These are phyloP conservation scores for Misgurnus anguillicaudatus DNA, from an alignment of 2,113 vertebrate species.

Conservation along the genomic window DNA sequence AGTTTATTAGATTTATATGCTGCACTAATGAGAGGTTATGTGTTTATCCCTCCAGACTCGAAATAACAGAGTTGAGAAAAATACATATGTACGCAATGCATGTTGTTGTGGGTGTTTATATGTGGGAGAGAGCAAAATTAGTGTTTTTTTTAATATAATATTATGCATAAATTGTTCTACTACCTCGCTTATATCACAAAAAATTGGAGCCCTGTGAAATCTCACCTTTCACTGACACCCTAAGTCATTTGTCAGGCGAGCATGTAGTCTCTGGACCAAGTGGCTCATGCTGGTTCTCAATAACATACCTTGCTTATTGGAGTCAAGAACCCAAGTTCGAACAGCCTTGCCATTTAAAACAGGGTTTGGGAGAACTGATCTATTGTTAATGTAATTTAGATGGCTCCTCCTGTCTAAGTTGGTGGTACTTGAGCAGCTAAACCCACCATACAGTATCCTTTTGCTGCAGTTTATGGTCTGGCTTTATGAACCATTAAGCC, in stretches of 20 bases:
- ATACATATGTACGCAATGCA: neutral
- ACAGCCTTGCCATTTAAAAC: too few species aligned
- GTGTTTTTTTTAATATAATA: constrained; percentile 14
- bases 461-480: too few species aligned
- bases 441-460: too few species aligned
- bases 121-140: constrained; percentile 9
- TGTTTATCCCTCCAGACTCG: neutral
- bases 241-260: too few species aligned
- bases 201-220: neutral
- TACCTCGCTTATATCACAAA: neutral
- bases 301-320: too few species aligned
- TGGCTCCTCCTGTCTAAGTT: too few species aligned
- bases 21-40: neutral
- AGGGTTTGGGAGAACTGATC: too few species aligned
- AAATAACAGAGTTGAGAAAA: neutral
- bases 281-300: too few species aligned
- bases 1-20: too few species aligned
- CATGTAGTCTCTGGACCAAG: too few species aligned
- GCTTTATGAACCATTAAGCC: neutral
- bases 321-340: neutral
- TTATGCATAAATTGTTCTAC: neutral
- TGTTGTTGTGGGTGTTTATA: constrained; percentile 17
- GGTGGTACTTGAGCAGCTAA: too few species aligned
- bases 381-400: too few species aligned
- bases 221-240: neutral